Evolutionary conservation across 1,140 invertebrate genomes (phyloP).

Genomic region (Onthophagus taurus): DNA sequence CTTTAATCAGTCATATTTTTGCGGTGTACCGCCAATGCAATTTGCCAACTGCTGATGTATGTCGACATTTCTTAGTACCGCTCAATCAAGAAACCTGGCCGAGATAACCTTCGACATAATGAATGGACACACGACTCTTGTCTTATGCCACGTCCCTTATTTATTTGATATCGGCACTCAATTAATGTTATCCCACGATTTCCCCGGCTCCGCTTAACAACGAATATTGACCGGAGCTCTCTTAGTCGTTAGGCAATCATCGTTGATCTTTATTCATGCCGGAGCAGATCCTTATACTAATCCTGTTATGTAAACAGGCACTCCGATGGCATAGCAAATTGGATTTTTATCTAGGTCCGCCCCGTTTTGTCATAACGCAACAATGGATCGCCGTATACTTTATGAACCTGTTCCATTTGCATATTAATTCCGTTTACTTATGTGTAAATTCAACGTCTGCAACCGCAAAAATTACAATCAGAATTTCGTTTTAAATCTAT

Average conservation of each 20-base stretch:
- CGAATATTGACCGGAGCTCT: neutral
- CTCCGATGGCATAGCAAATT: neutral
- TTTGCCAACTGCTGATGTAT: neutral
- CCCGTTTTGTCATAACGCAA: no score
- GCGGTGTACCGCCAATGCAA: no score
- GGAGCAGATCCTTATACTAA: conserved; percentile 1
- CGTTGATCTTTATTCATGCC: conserved; percentile 1
- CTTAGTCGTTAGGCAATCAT: neutral
- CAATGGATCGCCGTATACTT: no score
- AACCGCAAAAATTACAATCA: no score
- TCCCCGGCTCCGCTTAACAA: neutral
- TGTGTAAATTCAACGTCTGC: no score
- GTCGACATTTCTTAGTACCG: neutral
- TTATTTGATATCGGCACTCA: neutral
- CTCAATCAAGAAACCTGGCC: neutral
- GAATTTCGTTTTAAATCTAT: no score
- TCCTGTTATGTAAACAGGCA: neutral
- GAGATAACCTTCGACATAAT: conserved; percentile 1
- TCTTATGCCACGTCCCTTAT: neutral
- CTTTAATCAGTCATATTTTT: neutral
- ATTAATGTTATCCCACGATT: neutral
- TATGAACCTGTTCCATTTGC: no score
- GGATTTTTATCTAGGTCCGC: neutral
- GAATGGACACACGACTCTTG: neutral
- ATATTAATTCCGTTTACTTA: no score